A percentile compares a stretch with the other conserved stretches of the same genome.
Evolutionary conservation across 2,888 invertebrate species (phyloP).

Genomic region (Palloptera scutellata): DNA sequence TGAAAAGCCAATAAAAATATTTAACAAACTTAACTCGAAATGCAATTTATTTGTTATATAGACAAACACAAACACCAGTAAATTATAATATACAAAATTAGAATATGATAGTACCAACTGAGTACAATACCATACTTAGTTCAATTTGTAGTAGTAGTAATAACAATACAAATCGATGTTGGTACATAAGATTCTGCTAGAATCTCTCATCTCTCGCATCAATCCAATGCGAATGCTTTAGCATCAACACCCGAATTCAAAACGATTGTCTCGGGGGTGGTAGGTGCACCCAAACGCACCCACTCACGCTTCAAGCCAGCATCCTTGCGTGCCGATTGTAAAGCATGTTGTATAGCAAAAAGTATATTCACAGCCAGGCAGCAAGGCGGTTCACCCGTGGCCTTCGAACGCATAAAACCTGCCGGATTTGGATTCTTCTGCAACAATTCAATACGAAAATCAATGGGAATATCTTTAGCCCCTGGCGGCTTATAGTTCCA

Average conservation of each 20-base stretch:
- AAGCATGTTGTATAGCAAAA: conserved; percentile 73
- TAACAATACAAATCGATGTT: no score
- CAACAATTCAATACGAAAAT: conserved; percentile 74
- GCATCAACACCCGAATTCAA: conserved; percentile 41
- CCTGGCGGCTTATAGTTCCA: conserved; percentile 83
- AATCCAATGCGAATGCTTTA: conserved; percentile 14
- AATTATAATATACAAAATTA: neutral
- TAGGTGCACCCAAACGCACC: conserved; percentile 52
- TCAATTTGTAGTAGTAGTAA: no score
- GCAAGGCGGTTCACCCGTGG: conserved; percentile 69
- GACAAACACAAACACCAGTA: no score
- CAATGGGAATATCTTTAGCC: conserved; percentile 77
- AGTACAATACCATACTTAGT: no score
- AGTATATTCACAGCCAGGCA: conserved; percentile 66
- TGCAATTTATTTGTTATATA: no score
- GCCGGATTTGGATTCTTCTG: conserved; percentile 71
- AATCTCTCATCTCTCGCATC: no score
- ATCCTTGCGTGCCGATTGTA: conserved; percentile 72
- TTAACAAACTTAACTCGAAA: no score
- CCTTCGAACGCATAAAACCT: conserved; percentile 76
- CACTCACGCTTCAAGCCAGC: conserved; percentile 64
- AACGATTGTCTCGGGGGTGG: conserved; percentile 50
- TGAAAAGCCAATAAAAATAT: no score
- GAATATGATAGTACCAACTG: no score
- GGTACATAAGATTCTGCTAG: no score